A percentile compares a stretch with the other conserved stretches of the same genome.
phyloP scores from a whole-genome alignment of 2,888 invertebrate genomes.

The Nezara viridula region DNA sequence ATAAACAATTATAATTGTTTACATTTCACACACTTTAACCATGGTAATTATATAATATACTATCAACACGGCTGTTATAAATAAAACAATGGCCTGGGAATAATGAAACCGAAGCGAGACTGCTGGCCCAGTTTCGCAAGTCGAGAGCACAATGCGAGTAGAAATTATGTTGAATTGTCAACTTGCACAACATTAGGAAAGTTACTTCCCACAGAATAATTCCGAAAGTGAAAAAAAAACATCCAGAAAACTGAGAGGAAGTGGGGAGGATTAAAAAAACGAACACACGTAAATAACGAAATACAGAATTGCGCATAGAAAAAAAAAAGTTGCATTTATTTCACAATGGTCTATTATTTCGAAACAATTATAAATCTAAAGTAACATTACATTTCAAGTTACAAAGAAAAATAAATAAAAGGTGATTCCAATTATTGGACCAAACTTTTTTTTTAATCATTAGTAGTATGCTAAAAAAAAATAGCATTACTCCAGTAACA shows the following conservation, averaged over 20 bases:
- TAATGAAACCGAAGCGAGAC: slow-evolving; percentile 46
- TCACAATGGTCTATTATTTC: too few relatives aligned
- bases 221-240: neutral
- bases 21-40: neutral
- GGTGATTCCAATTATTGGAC: too few relatives aligned
- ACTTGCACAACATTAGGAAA: slow-evolving; percentile 38
- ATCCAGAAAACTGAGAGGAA: neutral
- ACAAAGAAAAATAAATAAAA: too few relatives aligned
- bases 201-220: slow-evolving; percentile 13
- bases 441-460: too few relatives aligned
- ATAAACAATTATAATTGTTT: neutral
- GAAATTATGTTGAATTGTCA: slow-evolving; percentile 22
- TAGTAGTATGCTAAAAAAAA: too few relatives aligned
- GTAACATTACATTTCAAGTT: too few relatives aligned
- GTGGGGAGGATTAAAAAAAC: neutral
- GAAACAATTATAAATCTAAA: too few relatives aligned
- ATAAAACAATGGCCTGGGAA: slow-evolving; percentile 43
- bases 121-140: slow-evolving; percentile 37
- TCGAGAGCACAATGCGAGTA: slow-evolving; percentile 24
- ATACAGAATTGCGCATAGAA: too few relatives aligned
- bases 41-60: slow-evolving; percentile 1
- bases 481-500: too few relatives aligned
- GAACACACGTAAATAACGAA: too few relatives aligned
- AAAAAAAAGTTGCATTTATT: too few relatives aligned
- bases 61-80: neutral